A percentile compares a stretch with the other conserved stretches of the same genome.
Conservation (phyloP, 2,888 invertebrate species). For the Hylaea fasciaria region DNA sequence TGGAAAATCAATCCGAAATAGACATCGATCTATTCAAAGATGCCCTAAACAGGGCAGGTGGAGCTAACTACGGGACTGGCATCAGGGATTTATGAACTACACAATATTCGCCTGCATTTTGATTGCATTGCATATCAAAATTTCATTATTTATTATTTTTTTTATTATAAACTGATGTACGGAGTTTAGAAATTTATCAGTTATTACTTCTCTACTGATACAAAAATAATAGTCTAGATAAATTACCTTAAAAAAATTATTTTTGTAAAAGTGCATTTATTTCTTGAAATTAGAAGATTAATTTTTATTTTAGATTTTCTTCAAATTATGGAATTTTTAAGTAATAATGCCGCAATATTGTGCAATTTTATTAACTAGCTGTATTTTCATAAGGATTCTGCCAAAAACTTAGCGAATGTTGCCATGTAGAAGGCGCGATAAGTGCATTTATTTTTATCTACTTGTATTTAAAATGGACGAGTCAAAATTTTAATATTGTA, state of each 20-base stretch:
- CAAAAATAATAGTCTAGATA: constrained; percentile 12
- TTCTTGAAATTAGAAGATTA: constrained; percentile 51
- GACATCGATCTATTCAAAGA: constrained; percentile 89
- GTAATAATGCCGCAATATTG: constrained; percentile 47
- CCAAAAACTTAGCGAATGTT: constrained; percentile 71
- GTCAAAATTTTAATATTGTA: constrained; percentile 65
- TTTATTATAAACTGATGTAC: constrained; percentile 24
- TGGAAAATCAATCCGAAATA: constrained; percentile 88
- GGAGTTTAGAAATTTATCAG: constrained; percentile 16
- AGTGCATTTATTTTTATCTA: constrained; percentile 79
- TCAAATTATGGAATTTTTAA: constrained; percentile 43
- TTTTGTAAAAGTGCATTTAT: constrained; percentile 51
- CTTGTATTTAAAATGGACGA: constrained; percentile 57
- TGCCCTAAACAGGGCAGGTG: constrained; percentile 89
- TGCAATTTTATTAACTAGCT: constrained; percentile 60
- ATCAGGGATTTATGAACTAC: constrained; percentile 86
- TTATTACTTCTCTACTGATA: constrained; percentile 6
- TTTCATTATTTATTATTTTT: constrained; percentile 29
- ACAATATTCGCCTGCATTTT: constrained; percentile 50
- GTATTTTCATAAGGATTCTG: constrained; percentile 63
- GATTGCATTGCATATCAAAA: constrained; percentile 43
- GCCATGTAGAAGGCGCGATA: constrained; percentile 74
- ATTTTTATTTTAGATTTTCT: constrained; percentile 55
- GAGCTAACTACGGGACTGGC: constrained; percentile 92
- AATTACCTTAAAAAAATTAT: constrained; percentile 44